Percentiles rank a stretch among this genome's conserved stretches.
Evolutionary conservation across 2,888 invertebrate species (phyloP).

Genomic region (Psococerastis gibbosa): DNA sequence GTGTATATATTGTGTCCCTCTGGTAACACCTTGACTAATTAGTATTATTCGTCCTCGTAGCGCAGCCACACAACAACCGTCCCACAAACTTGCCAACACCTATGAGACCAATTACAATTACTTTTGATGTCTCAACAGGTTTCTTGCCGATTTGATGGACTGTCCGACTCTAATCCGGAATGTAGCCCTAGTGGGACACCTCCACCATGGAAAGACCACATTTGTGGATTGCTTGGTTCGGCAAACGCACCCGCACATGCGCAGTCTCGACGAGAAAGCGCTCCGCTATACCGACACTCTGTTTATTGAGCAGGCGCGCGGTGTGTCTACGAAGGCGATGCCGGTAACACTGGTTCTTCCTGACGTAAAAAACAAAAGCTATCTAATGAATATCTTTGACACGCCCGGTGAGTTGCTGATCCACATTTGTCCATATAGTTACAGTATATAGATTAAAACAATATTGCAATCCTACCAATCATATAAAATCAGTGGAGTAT

Average conservation of each 20-base stretch:
- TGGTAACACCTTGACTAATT: too few species aligned
- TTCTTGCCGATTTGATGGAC: slow-evolving; percentile 95
- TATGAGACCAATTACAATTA: too few species aligned
- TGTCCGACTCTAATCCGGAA: slow-evolving; percentile 89
- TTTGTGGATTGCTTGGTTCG: slow-evolving; percentile 92
- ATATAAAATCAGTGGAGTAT: too few species aligned
- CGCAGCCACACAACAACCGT: too few species aligned
- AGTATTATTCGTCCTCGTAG: too few species aligned
- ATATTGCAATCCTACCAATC: too few species aligned
- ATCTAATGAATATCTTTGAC: slow-evolving; percentile 89
- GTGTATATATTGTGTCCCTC: too few species aligned
- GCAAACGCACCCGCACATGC: slow-evolving; percentile 91
- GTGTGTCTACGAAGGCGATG: slow-evolving; percentile 91
- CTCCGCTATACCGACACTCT: slow-evolving; percentile 88
- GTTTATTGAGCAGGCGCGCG: slow-evolving; percentile 93
- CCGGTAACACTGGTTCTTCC: slow-evolving; percentile 88
- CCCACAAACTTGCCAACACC: too few species aligned
- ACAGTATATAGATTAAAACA: too few species aligned
- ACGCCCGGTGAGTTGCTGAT: slow-evolving; percentile 58
- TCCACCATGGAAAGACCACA: slow-evolving; percentile 98
- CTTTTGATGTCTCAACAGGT: slow-evolving; percentile 33
- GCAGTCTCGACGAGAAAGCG: slow-evolving; percentile 45
- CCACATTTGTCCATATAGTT: too few species aligned
- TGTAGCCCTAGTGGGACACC: slow-evolving; percentile 85
- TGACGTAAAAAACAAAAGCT: slow-evolving; percentile 91